Percentiles rank a stretch among this genome's conserved stretches.
phyloP scores from a whole-genome alignment of 2,888 invertebrate species.

The Amblyjoppa proteus region DNA sequence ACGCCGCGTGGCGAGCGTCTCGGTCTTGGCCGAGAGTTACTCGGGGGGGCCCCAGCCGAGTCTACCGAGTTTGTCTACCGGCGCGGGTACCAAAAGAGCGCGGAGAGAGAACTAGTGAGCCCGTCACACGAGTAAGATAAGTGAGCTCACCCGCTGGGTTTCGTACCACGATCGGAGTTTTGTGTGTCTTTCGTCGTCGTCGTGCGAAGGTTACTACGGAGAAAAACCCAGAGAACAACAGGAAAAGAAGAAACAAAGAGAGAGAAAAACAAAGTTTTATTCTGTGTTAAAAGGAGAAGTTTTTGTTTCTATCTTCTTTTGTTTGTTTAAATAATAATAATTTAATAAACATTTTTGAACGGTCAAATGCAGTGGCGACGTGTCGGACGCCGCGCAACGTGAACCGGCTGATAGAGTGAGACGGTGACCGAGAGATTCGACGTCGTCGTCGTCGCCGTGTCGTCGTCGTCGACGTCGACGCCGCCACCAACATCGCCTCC shows the following conservation, averaged over 20 bases:
- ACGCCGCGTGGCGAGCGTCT: constrained; percentile 82
- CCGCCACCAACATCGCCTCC: constrained; percentile 35
- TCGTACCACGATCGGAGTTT: constrained; percentile 49
- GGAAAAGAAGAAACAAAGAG: not conserved
- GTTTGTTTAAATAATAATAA: constrained; percentile 10
- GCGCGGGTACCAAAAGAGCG: constrained; percentile 81
- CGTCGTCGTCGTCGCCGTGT: constrained; percentile 2
- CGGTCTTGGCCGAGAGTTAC: constrained; percentile 81
- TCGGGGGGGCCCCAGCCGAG: constrained; percentile 82
- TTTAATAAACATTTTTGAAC: not conserved
- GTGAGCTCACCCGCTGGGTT: constrained; percentile 59
- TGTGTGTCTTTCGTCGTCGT: constrained; percentile 38
- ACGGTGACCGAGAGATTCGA: constrained; percentile 22
- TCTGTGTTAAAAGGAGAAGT: not conserved
- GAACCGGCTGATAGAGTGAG: constrained; percentile 46
- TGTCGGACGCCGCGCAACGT: constrained; percentile 40
- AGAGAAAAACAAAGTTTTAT: constrained; percentile 10
- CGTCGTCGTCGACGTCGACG: constrained; percentile 14
- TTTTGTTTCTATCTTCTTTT: constrained; percentile 40
- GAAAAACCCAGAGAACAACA: not conserved
- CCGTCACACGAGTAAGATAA: constrained; percentile 65
- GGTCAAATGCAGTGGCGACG: constrained; percentile 42
- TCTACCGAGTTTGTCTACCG: constrained; percentile 84
- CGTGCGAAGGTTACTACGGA: constrained; percentile 24
- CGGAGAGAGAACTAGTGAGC: constrained; percentile 78